phyloP scores from a whole-genome alignment of 53 echinoderm and acorn worm genomes.

The Holothuria scabra region DNA sequence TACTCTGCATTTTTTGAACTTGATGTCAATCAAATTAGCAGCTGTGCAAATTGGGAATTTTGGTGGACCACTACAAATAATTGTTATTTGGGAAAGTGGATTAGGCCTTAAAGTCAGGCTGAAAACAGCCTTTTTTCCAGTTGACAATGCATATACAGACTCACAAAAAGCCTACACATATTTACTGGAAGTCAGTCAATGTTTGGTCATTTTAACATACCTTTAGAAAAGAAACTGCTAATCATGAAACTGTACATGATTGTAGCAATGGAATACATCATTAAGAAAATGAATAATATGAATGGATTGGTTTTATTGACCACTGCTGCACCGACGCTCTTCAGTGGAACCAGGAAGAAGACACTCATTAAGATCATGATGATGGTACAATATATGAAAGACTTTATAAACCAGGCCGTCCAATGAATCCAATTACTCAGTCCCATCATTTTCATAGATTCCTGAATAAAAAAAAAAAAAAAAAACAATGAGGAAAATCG shows the following conservation, averaged over 20 bases:
- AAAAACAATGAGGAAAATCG: neutral
- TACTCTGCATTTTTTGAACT: too few relatives aligned
- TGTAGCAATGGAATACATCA: conserved; percentile 66
- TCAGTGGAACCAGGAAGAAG: conserved; percentile 71
- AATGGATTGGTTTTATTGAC: conserved; percentile 75
- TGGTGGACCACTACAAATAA: too few relatives aligned
- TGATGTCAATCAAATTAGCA: too few relatives aligned
- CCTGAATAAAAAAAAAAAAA: conserved; percentile 34
- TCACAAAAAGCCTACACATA: too few relatives aligned
- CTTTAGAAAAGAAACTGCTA: conserved; percentile 79
- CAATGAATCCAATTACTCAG: conserved; percentile 86
- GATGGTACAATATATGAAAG: conserved; percentile 69
- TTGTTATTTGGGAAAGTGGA: too few relatives aligned
- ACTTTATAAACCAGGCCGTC: conserved; percentile 87
- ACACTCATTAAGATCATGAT: conserved; percentile 73
- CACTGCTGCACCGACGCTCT: conserved; percentile 58
- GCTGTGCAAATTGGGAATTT: too few relatives aligned
- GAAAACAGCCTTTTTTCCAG: too few relatives aligned
- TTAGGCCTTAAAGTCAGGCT: too few relatives aligned
- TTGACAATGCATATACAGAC: too few relatives aligned
- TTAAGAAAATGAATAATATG: conserved; percentile 73
- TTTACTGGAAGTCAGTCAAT: too few relatives aligned
- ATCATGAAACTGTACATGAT: conserved; percentile 74
- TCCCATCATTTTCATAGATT: conserved; percentile 92
- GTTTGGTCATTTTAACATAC: conserved; percentile 29